Conservation (phyloP, 2,797 vertebrate species). For the Coccyzus lansbergi region DNA sequence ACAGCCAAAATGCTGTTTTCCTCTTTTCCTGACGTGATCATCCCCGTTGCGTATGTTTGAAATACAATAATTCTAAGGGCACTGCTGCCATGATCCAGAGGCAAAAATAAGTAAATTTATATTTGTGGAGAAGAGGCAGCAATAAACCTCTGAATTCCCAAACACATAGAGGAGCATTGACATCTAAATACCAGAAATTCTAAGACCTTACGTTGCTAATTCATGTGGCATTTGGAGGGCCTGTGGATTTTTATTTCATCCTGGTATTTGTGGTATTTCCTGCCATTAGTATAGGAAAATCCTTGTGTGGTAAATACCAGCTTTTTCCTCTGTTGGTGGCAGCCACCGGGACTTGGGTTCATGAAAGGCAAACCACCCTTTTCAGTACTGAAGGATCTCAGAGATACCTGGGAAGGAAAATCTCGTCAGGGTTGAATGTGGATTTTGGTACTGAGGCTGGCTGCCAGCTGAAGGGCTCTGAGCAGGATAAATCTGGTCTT, state of each 20-base stretch:
- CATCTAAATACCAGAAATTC: constrained; percentile 68
- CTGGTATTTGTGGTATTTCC: constrained; percentile 67
- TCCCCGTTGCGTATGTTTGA: not conserved
- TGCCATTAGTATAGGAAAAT: constrained; percentile 62
- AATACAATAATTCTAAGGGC: not conserved
- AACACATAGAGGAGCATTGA: constrained; percentile 60
- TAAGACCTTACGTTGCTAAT: constrained; percentile 64
- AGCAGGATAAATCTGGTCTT: constrained; percentile 2
- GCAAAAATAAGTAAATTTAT: constrained; percentile 14
- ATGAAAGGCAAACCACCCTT: constrained; percentile 54
- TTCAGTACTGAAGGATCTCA: constrained; percentile 22
- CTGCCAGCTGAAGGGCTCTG: not conserved
- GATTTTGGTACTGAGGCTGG: constrained; percentile 22
- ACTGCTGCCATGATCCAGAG: not conserved
- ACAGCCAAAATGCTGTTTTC: not conserved
- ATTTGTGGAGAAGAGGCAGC: constrained; percentile 15
- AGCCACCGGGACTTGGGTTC: constrained; percentile 23
- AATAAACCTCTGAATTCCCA: constrained; percentile 13
- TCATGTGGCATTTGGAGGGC: constrained; percentile 66
- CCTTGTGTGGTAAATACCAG: constrained; percentile 51
- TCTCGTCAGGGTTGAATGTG: constrained; percentile 23
- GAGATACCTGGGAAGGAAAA: constrained; percentile 46
- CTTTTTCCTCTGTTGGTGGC: constrained; percentile 57
- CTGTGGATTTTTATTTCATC: constrained; percentile 66
- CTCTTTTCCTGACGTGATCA: not conserved